Evolutionary conservation across 2,888 invertebrate species (phyloP).

Genomic region (Xanthorhoe spadicearia): DNA sequence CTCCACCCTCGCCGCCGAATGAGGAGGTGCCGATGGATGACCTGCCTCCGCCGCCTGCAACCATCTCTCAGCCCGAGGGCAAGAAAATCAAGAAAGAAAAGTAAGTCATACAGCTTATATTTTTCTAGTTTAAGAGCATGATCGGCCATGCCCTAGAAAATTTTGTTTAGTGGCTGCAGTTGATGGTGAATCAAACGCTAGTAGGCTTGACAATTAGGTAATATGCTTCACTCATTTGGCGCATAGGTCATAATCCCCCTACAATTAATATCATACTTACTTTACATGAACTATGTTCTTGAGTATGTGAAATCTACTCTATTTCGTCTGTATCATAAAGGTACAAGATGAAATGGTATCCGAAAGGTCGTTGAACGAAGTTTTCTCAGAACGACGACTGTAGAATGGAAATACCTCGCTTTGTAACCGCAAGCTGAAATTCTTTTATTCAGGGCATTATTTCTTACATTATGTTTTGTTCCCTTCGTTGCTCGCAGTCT

Average conservation of each 20-base stretch:
- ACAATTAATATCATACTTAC: neutral
- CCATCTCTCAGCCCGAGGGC: slow-evolving; percentile 83
- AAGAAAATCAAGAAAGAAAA: slow-evolving; percentile 74
- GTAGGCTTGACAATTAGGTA: no score
- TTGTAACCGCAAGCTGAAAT: slow-evolving; percentile 25
- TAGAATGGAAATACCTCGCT: slow-evolving; percentile 32
- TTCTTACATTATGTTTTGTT: slow-evolving; percentile 22
- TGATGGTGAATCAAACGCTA: no score
- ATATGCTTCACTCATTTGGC: no score
- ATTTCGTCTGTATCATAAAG: neutral
- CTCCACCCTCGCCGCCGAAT: slow-evolving; percentile 87
- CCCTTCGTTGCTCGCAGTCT: slow-evolving; percentile 13
- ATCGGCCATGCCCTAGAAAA: no score
- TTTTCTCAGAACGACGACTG: slow-evolving; percentile 27
- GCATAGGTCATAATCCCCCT: no score
- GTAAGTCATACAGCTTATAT: slow-evolving; percentile 57
- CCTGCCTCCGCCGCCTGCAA: slow-evolving; percentile 86
- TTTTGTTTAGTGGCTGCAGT: no score
- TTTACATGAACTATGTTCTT: slow-evolving; percentile 3
- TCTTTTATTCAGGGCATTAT: slow-evolving; percentile 27
- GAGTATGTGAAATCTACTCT: neutral
- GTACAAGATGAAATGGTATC: slow-evolving; percentile 23
- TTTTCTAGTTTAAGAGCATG: no score
- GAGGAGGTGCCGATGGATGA: slow-evolving; percentile 87
- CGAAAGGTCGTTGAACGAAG: slow-evolving; percentile 17